These are phyloP conservation scores for Zaprionus obscuricornis DNA, from an alignment of 2,888 invertebrate genomes.

Conservation along the genomic window DNA sequence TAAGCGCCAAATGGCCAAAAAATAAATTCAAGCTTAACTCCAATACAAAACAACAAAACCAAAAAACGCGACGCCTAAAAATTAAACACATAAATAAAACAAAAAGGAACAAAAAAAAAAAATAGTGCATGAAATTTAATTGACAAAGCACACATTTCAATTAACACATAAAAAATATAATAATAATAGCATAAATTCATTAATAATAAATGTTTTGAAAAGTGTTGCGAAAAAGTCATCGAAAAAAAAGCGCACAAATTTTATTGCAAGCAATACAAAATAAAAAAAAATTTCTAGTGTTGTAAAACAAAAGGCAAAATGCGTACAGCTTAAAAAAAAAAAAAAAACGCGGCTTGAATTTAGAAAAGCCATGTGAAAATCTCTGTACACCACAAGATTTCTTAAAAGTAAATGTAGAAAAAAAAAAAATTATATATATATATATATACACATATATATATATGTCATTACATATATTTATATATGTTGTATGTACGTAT, in stretches of 20 bases:
- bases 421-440: constrained; percentile 48
- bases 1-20: constrained; percentile 49
- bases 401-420: constrained; percentile 62
- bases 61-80: constrained; percentile 43
- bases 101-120: constrained; percentile 1
- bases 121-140: constrained; percentile 9
- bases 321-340: constrained; percentile 8
- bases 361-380: constrained; percentile 65
- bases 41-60: constrained; percentile 44
- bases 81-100: too few relatives aligned
- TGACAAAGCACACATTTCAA: constrained; percentile 17
- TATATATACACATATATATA: constrained; percentile 46
- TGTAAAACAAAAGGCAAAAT: constrained; percentile 24
- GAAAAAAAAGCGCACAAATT: constrained; percentile 20
- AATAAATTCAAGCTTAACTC: constrained; percentile 36
- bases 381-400: constrained; percentile 80
- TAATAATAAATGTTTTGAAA: constrained; percentile 25
- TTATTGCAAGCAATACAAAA: neutral
- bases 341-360: constrained; percentile 37
- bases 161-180: constrained; percentile 8
- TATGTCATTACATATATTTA: constrained; percentile 25
- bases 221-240: constrained; percentile 5
- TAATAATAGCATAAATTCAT: constrained; percentile 3
- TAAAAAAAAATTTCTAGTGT: constrained; percentile 9
- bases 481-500: constrained; percentile 12